A percentile compares a stretch with the other conserved stretches of the same genome.
These are phyloP conservation scores for Athalia cordata DNA, from an alignment of 2,888 invertebrate genomes.

Conservation along the genomic window DNA sequence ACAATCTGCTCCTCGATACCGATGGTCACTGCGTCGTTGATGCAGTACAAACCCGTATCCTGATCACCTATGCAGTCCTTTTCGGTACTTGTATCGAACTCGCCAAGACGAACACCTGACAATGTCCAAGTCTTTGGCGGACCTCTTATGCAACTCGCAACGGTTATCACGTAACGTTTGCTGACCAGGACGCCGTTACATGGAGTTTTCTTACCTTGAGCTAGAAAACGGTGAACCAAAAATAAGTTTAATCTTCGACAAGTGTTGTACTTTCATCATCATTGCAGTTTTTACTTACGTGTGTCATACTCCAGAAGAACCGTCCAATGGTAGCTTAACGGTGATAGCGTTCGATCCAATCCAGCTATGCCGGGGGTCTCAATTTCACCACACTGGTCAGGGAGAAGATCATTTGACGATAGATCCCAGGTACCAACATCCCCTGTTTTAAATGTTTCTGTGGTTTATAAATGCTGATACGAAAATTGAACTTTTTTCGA, in stretches of 20 bases:
- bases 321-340: no score
- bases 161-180: slow-evolving; percentile 7
- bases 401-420: no score
- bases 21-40: slow-evolving; percentile 51
- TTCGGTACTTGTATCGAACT: slow-evolving; percentile 18
- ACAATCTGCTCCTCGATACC: slow-evolving; percentile 53
- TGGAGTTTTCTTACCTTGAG: not conserved
- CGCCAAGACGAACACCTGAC: slow-evolving; percentile 25
- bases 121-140: not conserved
- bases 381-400: no score
- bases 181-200: slow-evolving; percentile 8
- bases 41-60: slow-evolving; percentile 44
- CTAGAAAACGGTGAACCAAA: not conserved
- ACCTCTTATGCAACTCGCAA: not conserved
- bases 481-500: no score
- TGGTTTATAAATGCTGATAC: no score
- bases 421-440: no score
- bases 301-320: no score
- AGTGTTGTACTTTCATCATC: slow-evolving; percentile 16
- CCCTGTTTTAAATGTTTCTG: no score
- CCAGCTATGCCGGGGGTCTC: no score
- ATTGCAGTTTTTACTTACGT: no score
- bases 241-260: not conserved
- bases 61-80: slow-evolving; percentile 10
- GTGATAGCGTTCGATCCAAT: no score